phyloP scores from a whole-genome alignment of 1,140 invertebrate genomes.

The Brachionus manjavacas region DNA sequence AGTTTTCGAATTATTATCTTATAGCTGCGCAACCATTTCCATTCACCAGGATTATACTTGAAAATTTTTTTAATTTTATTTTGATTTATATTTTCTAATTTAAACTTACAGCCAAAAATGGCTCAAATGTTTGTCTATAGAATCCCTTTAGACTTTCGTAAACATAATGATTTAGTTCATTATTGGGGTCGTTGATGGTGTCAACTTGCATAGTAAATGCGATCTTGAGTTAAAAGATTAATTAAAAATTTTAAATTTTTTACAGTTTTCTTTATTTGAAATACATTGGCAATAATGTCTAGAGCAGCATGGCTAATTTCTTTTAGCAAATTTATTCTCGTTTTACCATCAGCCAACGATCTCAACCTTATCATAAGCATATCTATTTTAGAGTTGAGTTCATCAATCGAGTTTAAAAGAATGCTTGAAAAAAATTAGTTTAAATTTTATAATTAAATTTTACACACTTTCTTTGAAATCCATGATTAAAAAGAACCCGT shows the following conservation, averaged over 20 bases:
- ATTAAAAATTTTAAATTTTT: background rate
- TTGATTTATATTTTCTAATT: background rate
- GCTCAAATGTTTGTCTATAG: conserved; percentile 32
- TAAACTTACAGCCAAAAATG: conserved; percentile 1
- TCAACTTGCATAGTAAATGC: conserved; percentile 13
- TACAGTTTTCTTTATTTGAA: background rate
- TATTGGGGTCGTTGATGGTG: conserved; percentile 31
- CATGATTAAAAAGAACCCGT: background rate
- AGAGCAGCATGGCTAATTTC: conserved; percentile 38
- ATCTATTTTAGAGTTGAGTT: conserved; percentile 8
- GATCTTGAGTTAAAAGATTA: background rate
- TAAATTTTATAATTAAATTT: background rate
- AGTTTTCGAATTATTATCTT: conserved; percentile 22
- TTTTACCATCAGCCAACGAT: conserved; percentile 5
- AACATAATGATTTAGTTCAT: conserved; percentile 38
- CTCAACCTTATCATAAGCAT: background rate
- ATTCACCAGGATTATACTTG: conserved; percentile 22
- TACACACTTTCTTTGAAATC: background rate
- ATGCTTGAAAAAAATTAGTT: background rate
- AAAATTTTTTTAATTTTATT: background rate
- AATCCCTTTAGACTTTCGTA: conserved; percentile 36
- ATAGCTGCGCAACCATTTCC: background rate
- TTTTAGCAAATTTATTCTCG: background rate
- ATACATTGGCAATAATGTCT: conserved; percentile 34
- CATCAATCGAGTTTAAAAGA: background rate